Percentiles rank a stretch among this genome's conserved stretches.
These are phyloP conservation scores for Adelphocoris suturalis DNA, from an alignment of 2,888 invertebrate species.

Conservation along the genomic window DNA sequence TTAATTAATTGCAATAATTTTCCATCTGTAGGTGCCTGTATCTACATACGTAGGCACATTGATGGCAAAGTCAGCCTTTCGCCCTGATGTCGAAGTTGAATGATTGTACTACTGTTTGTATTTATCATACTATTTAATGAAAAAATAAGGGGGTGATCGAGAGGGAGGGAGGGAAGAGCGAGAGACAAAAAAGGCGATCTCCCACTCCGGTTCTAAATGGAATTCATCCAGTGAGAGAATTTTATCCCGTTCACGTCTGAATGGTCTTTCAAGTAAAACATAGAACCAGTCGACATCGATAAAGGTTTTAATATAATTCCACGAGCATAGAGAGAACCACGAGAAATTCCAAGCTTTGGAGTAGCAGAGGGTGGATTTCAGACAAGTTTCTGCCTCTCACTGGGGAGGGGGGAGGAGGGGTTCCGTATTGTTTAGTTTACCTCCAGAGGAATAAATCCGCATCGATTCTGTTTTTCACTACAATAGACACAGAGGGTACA, in stretches of 20 bases:
- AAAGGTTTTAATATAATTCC: slow-evolving; percentile 27
- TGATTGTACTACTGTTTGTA: too few species aligned
- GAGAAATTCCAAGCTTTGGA: background rate
- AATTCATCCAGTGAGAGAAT: background rate
- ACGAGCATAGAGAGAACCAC: background rate
- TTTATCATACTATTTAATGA: too few species aligned
- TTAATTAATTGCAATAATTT: too few species aligned
- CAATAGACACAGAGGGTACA: background rate
- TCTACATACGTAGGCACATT: too few species aligned
- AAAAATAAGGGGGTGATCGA: too few species aligned
- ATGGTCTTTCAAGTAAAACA: background rate
- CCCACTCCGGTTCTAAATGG: background rate
- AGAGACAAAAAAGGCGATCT: too few species aligned
- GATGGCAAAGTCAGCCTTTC: too few species aligned
- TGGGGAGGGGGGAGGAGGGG: background rate
- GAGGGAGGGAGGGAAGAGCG: too few species aligned
- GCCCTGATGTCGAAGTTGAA: too few species aligned
- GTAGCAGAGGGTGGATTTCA: background rate
- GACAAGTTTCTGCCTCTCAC: background rate
- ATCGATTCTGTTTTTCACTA: slow-evolving; percentile 30
- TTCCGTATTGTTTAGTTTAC: slow-evolving; percentile 23
- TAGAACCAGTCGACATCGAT: slow-evolving; percentile 2
- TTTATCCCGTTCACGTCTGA: background rate
- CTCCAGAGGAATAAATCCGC: slow-evolving; percentile 17
- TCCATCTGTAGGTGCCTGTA: too few species aligned